A percentile compares a stretch with the other conserved stretches of the same genome.
These are phyloP conservation scores for Temnopleurus reevesii DNA, from an alignment of 53 echinoderm and acorn worm genomes.

Conservation along the genomic window DNA sequence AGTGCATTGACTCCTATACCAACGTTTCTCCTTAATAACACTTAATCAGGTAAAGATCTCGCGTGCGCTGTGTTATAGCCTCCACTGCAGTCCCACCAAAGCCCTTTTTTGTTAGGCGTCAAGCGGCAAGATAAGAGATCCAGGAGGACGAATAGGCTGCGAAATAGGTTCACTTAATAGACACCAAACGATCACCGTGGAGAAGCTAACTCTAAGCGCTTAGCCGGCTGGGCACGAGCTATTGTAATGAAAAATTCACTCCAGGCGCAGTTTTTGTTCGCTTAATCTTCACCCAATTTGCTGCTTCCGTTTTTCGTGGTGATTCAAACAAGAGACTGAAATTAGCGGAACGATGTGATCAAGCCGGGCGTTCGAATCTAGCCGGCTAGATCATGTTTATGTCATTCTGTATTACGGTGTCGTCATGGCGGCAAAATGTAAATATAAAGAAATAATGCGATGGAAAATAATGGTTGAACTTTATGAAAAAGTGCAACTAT, in stretches of 20 bases:
- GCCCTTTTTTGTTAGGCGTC: background rate
- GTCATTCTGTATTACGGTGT: background rate
- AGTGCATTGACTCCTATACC: constrained; percentile 49
- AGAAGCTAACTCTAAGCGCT: constrained; percentile 33
- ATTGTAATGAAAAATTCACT: constrained; percentile 43
- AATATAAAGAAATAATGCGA: background rate
- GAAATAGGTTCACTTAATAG: constrained; percentile 52
- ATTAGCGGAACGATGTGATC: constrained; percentile 50
- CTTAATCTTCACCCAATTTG: constrained; percentile 57
- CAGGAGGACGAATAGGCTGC: constrained; percentile 41
- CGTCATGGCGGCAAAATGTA: constrained; percentile 40
- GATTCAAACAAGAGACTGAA: constrained; percentile 41
- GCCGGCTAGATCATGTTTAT: constrained; percentile 17
- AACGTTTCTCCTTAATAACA: constrained; percentile 46
- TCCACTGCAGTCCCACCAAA: constrained; percentile 29
- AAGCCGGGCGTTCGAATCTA: background rate
- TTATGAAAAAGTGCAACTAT: constrained; percentile 50
- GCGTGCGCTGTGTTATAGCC: constrained; percentile 37
- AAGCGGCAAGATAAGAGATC: constrained; percentile 47
- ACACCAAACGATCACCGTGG: constrained; percentile 46
- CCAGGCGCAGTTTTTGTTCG: constrained; percentile 47
- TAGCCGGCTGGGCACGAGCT: constrained; percentile 9
- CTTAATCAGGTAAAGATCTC: constrained; percentile 58
- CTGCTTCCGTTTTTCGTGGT: constrained; percentile 60
- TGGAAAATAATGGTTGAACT: constrained; percentile 39